A percentile compares a stretch with the other conserved stretches of the same genome.
Conservation (phyloP, 2,888 invertebrate species). For the Meiosimyza platycephala region DNA sequence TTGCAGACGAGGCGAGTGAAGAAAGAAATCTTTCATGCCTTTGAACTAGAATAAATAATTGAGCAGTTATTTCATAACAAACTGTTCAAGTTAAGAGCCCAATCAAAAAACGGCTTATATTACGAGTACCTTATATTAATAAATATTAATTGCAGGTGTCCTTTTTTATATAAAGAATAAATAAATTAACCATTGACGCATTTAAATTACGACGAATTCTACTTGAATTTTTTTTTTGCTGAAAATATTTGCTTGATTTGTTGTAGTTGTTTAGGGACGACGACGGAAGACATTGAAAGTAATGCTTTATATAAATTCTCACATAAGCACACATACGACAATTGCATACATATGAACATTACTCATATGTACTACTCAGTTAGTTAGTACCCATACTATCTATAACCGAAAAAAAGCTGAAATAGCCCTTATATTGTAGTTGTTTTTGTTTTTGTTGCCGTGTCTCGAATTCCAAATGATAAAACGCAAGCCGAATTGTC, state of each 20-base stretch:
- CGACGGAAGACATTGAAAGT: no score
- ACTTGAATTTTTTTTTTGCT: not conserved
- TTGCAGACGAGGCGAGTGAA: no score
- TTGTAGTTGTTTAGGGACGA: not conserved
- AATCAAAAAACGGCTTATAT: no score
- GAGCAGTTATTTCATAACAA: no score
- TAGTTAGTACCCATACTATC: not conserved
- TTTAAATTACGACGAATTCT: conserved; percentile 3
- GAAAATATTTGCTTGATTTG: no score
- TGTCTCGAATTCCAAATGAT: conserved; percentile 26
- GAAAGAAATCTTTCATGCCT: no score
- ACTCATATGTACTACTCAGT: not conserved
- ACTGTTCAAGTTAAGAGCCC: no score
- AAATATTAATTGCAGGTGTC: conserved; percentile 3
- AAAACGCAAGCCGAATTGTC: conserved; percentile 12
- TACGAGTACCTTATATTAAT: no score
- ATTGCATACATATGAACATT: not conserved
- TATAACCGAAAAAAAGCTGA: conserved; percentile 4
- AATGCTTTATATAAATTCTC: not conserved
- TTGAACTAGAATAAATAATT: no score
- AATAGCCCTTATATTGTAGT: conserved; percentile 9
- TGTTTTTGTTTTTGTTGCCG: conserved; percentile 7
- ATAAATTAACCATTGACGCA: not conserved
- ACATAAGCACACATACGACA: not conserved
- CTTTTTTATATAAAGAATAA: not conserved